A percentile compares a stretch with the other conserved stretches of the same genome.
phyloP scores from a whole-genome alignment of 2,113 vertebrate species.

The Pterocles burchelli region DNA sequence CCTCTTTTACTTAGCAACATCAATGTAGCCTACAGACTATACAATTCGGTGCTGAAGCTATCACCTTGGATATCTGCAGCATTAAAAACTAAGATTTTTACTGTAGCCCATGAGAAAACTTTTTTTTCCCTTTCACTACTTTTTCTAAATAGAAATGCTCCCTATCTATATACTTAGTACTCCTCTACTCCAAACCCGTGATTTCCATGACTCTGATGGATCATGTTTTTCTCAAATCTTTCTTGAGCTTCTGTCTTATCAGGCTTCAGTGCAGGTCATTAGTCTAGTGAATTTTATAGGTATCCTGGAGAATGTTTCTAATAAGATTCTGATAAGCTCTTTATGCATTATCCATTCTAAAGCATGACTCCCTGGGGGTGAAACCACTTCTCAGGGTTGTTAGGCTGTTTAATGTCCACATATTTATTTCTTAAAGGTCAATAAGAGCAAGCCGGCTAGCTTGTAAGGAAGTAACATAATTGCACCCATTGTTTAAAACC shows the following conservation, averaged over 20 bases:
- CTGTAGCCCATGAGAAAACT: background rate
- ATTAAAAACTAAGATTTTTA: background rate
- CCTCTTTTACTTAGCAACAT: background rate
- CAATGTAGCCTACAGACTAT: background rate
- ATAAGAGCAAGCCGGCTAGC: background rate
- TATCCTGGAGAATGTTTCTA: conserved; percentile 53
- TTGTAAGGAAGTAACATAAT: background rate
- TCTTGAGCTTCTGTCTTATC: conserved; percentile 35
- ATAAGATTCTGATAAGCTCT: conserved; percentile 43
- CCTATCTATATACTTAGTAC: background rate
- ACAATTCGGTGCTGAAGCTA: background rate
- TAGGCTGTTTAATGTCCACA: background rate
- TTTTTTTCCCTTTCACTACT: background rate
- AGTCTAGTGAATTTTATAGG: conserved; percentile 53
- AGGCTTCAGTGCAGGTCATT: conserved; percentile 18
- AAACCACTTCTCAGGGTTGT: conserved; percentile 12
- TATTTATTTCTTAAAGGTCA: conserved; percentile 28
- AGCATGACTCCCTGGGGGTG: background rate
- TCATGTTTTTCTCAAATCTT: conserved; percentile 9
- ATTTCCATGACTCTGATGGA: conserved; percentile 13
- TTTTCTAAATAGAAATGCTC: background rate
- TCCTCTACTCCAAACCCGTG: background rate
- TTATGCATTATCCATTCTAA: background rate
- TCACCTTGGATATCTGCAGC: background rate
- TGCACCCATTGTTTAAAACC: background rate